A percentile compares a stretch with the other conserved stretches of the same genome.
These are phyloP conservation scores for Fregetta grallaria DNA, from an alignment of 2,113 vertebrate species.

Conservation along the genomic window DNA sequence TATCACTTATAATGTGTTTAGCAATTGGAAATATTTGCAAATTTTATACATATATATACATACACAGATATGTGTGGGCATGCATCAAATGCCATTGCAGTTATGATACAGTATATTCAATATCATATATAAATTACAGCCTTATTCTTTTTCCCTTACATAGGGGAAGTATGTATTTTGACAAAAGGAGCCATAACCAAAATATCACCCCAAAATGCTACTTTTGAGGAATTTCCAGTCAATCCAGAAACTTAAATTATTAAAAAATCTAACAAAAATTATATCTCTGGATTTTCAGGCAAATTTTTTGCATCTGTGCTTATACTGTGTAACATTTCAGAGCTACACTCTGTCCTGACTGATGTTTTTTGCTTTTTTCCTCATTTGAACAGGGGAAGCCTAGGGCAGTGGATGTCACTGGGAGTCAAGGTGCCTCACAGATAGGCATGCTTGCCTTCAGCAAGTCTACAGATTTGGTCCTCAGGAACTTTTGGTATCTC, in stretches of 20 bases:
- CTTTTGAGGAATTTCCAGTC: background rate
- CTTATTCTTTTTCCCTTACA: background rate
- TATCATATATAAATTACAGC: background rate
- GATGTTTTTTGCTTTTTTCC: slow-evolving; percentile 22
- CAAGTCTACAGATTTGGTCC: slow-evolving; percentile 40
- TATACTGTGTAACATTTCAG: background rate
- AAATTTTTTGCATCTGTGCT: background rate
- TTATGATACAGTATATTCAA: background rate
- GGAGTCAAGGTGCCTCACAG: slow-evolving; percentile 55
- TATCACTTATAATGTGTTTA: background rate
- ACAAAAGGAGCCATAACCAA: background rate
- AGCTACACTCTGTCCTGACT: slow-evolving; percentile 21
- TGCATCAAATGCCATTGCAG: background rate
- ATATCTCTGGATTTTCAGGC: background rate
- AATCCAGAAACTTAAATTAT: background rate
- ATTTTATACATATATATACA: background rate
- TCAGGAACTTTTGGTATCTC: background rate
- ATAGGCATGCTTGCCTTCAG: slow-evolving; percentile 52
- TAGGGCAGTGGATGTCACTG: slow-evolving; percentile 53
- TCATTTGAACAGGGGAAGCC: slow-evolving; percentile 43
- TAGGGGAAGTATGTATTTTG: background rate
- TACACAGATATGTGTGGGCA: background rate
- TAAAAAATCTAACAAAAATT: background rate
- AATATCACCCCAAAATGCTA: background rate
- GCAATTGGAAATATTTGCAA: background rate